Base-by-base conservation (phyloP, 2,797 vertebrate species). In the Coreius guichenoti region DNA sequence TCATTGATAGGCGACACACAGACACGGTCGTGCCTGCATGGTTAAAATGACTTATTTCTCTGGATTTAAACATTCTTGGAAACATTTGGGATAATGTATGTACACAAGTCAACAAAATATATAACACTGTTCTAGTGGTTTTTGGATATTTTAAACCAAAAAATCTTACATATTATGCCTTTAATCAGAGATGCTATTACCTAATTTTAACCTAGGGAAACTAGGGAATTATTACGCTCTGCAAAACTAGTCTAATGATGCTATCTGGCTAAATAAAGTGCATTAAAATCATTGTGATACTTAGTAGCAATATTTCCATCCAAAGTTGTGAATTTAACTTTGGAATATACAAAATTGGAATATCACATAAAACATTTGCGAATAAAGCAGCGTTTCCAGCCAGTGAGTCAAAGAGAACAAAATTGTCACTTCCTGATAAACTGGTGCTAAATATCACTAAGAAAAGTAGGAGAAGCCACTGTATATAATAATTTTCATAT, bases 161-260 rank as follows among this genome's bases (percentile, higher is more conserved):
- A 43, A 43, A 43, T 43, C 39, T 1, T 43, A 43, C 39, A 43
- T 11, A 43, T 43, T 43, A 8, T 43, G 39, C 39, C 39, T 43
- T 43, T 58, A 63, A 31, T 29, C 6, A 63, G 61, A 63, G 6
- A 31, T 16, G 61, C 14, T 7, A 13, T 26, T 26, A 61, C n/a
- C n/a, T 26, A 29, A 16, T 16, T 63, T 16, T 65, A 65, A 65
- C 61, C 14, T 16, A 29, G 13, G 13, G 6, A 61, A 61, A 61
- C 13, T 13, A 61, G 23, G n/a, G 23, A 63, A 29, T 63, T 63
- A 63, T 61, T 61, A 33, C 6, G 47, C 26, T 45, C 58, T 8
- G 58, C 14, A 79, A 79, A 79, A 77, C n/a, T 21, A 65, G 17
- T 19, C 6, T 12, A 67, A 80, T 65, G 58, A 75, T 4, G 29